Conservation (phyloP, 35 echinoderm and acorn worm genomes). For the Lytechinus pictus region DNA sequence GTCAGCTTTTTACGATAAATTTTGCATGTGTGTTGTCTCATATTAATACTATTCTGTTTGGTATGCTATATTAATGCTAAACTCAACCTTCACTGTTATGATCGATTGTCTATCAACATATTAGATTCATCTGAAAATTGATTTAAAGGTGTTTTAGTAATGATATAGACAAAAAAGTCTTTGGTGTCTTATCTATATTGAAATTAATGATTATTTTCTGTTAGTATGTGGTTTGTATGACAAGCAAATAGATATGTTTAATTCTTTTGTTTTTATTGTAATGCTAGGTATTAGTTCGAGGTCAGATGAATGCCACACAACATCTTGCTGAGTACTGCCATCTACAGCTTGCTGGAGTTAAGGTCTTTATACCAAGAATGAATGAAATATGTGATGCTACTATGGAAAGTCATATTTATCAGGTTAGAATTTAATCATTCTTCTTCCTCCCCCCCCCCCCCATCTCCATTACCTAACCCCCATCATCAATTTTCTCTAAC, state of each 20-base stretch:
- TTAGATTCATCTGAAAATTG: too few species aligned
- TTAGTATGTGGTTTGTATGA: neutral
- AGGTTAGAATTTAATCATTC: slow-evolving; percentile 61
- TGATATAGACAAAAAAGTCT: too few species aligned
- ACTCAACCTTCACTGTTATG: too few species aligned
- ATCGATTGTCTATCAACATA: too few species aligned
- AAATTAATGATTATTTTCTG: too few species aligned
- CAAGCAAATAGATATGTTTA: neutral
- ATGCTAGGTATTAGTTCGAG: slow-evolving; percentile 83
- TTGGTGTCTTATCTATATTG: too few species aligned
- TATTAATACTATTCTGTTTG: too few species aligned
- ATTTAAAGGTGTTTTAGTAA: too few species aligned
- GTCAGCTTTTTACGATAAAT: neutral
- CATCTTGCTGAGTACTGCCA: slow-evolving; percentile 88
- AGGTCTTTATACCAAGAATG: slow-evolving; percentile 85
- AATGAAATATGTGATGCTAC: slow-evolving; percentile 93
- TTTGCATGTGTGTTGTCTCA: too few species aligned
- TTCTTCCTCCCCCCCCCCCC: neutral
- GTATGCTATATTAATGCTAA: too few species aligned
- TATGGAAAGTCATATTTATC: slow-evolving; percentile 98
- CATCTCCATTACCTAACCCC: neutral
- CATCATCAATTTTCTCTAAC: too few species aligned
- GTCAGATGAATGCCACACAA: slow-evolving; percentile 69
- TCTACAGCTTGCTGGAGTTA: slow-evolving; percentile 70
- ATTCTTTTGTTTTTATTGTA: neutral